Percentiles rank a stretch among this genome's conserved stretches.
These are phyloP conservation scores for Halichondria panicea DNA, from an alignment of 37 sponge, comb jelly and placozoan genomes.

Conservation along the genomic window DNA sequence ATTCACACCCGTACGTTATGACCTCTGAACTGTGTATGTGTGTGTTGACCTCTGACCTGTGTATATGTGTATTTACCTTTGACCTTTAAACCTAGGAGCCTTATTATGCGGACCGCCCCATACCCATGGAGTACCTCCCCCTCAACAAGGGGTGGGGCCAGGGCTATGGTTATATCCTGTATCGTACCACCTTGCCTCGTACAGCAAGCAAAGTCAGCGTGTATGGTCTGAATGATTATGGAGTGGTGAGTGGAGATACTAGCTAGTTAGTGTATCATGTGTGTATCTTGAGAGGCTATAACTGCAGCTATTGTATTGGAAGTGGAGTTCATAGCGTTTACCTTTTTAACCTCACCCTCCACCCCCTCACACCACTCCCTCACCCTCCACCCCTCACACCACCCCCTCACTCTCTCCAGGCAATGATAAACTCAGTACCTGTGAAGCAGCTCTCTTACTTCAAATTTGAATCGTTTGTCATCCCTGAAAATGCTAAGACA, in stretches of 20 bases:
- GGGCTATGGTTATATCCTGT: constrained; percentile 80
- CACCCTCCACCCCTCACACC: too few species aligned
- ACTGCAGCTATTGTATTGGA: neutral
- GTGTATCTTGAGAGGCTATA: neutral
- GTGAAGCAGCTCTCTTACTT: constrained; percentile 10
- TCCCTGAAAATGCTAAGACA: constrained; percentile 4
- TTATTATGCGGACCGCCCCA: constrained; percentile 3
- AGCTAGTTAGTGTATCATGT: neutral
- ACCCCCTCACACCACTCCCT: too few species aligned
- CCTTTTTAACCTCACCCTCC: too few species aligned
- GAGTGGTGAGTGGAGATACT: constrained; percentile 51
- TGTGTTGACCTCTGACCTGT: neutral
- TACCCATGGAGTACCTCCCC: constrained; percentile 83
- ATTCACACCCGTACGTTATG: constrained; percentile 29
- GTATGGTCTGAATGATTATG: constrained; percentile 61
- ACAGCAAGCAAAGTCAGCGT: constrained; percentile 25
- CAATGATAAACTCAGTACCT: constrained; percentile 6
- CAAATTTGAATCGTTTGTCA: neutral
- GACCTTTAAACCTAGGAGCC: constrained; percentile 19
- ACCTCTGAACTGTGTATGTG: neutral
- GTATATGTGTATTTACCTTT: neutral
- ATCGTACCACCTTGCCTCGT: constrained; percentile 48
- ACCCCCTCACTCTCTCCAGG: too few species aligned
- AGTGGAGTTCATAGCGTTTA: too few species aligned
- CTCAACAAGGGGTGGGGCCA: constrained; percentile 66